These are phyloP conservation scores for Phylloscopus whistleri DNA, from an alignment of 2,113 vertebrate species.

Conservation along the genomic window DNA sequence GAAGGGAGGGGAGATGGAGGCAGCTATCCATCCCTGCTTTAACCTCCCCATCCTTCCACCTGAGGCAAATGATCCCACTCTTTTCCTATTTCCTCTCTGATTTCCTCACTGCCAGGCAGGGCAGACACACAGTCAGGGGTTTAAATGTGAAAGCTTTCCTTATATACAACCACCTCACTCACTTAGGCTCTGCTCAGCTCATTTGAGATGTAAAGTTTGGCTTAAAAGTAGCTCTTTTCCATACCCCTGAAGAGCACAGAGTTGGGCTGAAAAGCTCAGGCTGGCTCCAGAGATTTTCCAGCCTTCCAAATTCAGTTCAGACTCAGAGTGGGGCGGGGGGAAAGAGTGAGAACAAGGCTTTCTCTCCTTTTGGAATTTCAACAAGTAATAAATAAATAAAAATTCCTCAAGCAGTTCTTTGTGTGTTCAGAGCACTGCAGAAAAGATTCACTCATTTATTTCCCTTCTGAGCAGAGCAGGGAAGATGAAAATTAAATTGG, in stretches of 20 bases:
- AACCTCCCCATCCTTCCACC: background rate
- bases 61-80: background rate
- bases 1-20: background rate
- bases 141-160: constrained; percentile 10
- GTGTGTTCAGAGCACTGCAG: background rate
- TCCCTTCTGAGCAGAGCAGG: background rate
- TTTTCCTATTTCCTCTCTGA: background rate
- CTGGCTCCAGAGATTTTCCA: background rate
- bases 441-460: background rate
- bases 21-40: background rate
- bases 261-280: constrained; percentile 24
- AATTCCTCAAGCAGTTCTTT: background rate
- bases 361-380: background rate
- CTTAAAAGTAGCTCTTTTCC: constrained; percentile 37
- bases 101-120: background rate
- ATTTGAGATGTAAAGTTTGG: background rate
- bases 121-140: background rate
- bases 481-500: constrained; percentile 12
- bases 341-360: background rate
- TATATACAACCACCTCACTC: background rate
- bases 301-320: constrained; percentile 2
- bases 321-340: background rate
- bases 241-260: constrained; percentile 1
- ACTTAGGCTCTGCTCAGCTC: constrained; percentile 20
- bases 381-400: constrained; percentile 61